Base-by-base conservation (phyloP, 2,888 invertebrate genomes). In the Drosophila pegasa region DNA sequence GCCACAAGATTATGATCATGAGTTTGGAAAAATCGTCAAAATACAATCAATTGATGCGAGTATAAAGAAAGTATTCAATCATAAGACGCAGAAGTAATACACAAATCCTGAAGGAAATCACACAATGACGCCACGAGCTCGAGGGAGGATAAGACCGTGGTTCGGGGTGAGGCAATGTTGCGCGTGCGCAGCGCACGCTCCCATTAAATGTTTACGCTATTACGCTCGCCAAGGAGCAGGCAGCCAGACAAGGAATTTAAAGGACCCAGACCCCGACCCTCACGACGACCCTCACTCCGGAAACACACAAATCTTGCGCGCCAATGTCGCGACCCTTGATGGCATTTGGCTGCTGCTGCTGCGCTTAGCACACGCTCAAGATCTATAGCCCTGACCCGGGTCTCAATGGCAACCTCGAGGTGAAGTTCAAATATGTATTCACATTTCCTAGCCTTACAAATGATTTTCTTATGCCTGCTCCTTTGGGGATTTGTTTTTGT, bases 151-250 rank as follows among this genome's bases (percentile, higher is more conserved):
- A 54, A 65, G 50, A 50, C 51, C 45, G 18, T 27, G 56, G 25
- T 10, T 41, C 31, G 48, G 80, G 64, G 69, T 83, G 80, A 78
- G 64, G 65, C 60, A 74, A 86, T 71, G 64, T 88, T 83, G 74
- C 89, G 89, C 89, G 89, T 88, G 88, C 87, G 73, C 73, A 51
- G 71, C 86, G 77, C 89, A 87, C 88, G 89, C 87, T 87, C 72
- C 78, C 78, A 73, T 85, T 83, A 83, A 86, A 84, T 88, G 81
- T 78, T 84, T 78, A 75, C 78, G 75, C 81, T 75, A 81, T 78
- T 76, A 76, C 69, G 70, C 71, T 60, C 33, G 50, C 54, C 48
- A 57, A 61, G 47, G 41, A 67, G 66, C 69, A 72, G 75, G 48
- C 56, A 54, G 56, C 3, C 35, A 45, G 41, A 33, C 62, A 66